Conservation (phyloP, 2,113 vertebrate species). For the Mustelus asterias region DNA sequence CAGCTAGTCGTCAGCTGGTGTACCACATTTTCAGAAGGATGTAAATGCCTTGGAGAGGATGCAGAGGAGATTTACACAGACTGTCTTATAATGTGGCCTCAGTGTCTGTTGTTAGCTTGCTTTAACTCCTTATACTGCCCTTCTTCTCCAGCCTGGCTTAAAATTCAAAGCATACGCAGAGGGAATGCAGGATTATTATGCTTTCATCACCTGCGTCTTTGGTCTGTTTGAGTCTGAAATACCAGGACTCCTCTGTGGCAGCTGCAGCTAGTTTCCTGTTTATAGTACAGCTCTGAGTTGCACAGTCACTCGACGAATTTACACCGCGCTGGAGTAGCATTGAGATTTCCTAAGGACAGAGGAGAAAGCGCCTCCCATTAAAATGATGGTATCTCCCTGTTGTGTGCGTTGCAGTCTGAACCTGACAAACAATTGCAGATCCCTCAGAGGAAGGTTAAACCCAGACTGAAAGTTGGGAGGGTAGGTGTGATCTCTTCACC, state of each 20-base stretch:
- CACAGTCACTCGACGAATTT: not conserved
- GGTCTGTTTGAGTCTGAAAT: not conserved
- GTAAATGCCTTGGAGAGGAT: not conserved
- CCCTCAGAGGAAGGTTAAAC: not conserved
- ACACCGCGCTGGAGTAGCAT: not conserved
- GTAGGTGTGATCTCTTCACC: not conserved
- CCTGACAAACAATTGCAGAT: not conserved
- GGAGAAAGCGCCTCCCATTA: not conserved
- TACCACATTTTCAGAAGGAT: not conserved
- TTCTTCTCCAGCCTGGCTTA: not conserved
- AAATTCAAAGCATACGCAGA: slow-evolving; percentile 6
- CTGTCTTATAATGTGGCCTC: not conserved
- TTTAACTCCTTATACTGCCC: not conserved
- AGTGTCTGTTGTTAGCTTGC: not conserved
- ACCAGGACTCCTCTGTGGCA: not conserved
- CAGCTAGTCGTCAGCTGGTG: not conserved
- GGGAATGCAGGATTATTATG: slow-evolving; percentile 26
- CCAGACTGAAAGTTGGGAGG: not conserved
- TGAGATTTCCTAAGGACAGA: not conserved
- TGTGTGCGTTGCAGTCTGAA: not conserved
- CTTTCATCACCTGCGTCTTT: slow-evolving; percentile 19
- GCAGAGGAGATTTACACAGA: not conserved
- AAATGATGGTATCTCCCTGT: not conserved
- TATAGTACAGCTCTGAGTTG: not conserved
- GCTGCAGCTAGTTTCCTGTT: slow-evolving; percentile 29